Evolutionary conservation across 2,888 invertebrate genomes (phyloP), one percentile per base, ranked within the genome.

Genomic region (Phaonia tiefii): DNA sequence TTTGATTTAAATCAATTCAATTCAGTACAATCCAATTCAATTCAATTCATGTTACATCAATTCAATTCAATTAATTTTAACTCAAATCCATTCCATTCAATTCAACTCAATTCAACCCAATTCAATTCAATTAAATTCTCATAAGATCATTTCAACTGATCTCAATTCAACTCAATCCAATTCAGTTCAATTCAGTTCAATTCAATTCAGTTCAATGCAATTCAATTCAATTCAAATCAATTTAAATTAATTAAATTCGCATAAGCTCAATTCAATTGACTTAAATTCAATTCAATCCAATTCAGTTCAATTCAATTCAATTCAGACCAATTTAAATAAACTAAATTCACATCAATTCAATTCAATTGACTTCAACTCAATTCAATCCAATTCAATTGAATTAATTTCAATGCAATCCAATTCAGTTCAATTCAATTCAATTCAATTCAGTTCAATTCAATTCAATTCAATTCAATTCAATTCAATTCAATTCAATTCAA

Each of bases 401-500:
- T 17, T 49, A 3, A 17, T 49, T 17, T 20, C n/a, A 49, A 17
- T 49, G 10, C 17, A 49, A 2, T 49, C 17, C n/a, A 49, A 5
- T 49, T 49, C n/a, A 49, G 2, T 49, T 49, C n/a, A 49, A 17
- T 49, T 49, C 7, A 49, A 17, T 49, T 49, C n/a, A 49, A 17
- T 49, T 49, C n/a, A 44, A 8, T 49, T 49, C n/a, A 49, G 10
- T 49, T 49, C n/a, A 49, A 17, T 49, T 49, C n/a, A 20, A 17
- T 49, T 49, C n/a, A 20, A 17, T 49, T 49, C n/a, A 20, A 17
- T 49, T 49, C n/a, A 49, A 17, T 49, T 49, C n/a, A 49, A 17
- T 49, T 49, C n/a, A 49, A 17, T 49, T 49, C n/a, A 49, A 17
- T 49, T 49, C n/a, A 49, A 17, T 49, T 49, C n/a, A 49, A 17